phyloP scores from a whole-genome alignment of 2,113 vertebrate genomes.

The Chloebia gouldiae region DNA sequence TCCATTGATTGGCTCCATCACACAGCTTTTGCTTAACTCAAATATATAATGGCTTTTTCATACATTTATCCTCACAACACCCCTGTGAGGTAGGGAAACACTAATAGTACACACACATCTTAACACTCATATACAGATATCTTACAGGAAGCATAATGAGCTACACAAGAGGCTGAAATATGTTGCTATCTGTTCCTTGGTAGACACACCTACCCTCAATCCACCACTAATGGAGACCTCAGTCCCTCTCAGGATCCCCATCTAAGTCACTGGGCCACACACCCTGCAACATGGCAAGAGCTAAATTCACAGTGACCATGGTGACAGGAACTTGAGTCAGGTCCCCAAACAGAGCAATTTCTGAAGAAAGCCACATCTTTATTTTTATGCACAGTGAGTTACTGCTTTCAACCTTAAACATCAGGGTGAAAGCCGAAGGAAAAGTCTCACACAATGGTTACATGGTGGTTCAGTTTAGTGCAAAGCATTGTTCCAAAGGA shows the following conservation, averaged over 20 bases:
- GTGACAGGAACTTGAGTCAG: neutral
- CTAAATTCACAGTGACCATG: neutral
- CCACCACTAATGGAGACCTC: neutral
- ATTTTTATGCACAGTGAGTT: neutral
- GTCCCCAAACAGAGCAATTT: neutral
- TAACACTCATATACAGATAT: neutral
- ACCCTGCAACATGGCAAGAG: neutral
- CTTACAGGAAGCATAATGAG: neutral
- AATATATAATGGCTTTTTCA: neutral
- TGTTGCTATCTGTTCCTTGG: neutral
- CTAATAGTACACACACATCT: neutral
- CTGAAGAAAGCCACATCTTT: neutral
- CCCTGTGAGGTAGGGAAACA: conserved; percentile 60
- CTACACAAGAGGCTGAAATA: neutral
- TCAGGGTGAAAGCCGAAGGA: neutral
- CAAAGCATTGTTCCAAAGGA: neutral
- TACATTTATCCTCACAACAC: conserved; percentile 45
- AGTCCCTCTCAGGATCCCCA: neutral
- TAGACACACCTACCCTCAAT: neutral
- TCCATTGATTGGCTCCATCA: neutral
- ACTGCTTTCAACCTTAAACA: neutral
- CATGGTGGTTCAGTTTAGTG: neutral
- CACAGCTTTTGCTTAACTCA: neutral
- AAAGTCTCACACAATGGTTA: neutral
- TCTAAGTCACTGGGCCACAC: neutral